Conservation (phyloP, 1,140 invertebrate genomes). For the Caenorhabditis latens region DNA sequence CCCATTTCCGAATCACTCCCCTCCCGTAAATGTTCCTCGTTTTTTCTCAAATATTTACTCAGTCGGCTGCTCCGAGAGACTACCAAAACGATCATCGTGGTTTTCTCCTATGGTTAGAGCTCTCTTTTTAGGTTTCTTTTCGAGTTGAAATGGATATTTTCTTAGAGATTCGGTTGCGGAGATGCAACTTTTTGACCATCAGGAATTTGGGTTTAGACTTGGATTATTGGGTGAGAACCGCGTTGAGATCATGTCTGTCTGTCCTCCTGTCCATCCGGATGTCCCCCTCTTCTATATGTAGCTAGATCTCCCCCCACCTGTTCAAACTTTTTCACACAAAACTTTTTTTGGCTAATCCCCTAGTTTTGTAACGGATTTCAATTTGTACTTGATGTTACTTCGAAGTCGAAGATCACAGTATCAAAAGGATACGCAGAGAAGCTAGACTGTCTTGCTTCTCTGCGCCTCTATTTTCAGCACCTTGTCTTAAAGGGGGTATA, state of each 20-base stretch:
- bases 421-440: too few relatives aligned
- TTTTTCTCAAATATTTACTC: conserved; percentile 30
- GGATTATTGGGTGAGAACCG: too few relatives aligned
- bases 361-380: background rate
- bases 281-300: background rate
- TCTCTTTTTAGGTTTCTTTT: background rate
- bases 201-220: too few relatives aligned
- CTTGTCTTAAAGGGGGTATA: too few relatives aligned
- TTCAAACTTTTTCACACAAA: background rate
- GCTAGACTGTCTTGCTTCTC: too few relatives aligned
- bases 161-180: too few relatives aligned
- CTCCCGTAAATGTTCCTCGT: conserved; percentile 2
- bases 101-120: background rate
- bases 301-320: background rate
- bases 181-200: too few relatives aligned
- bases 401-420: too few relatives aligned
- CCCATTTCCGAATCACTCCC: background rate
- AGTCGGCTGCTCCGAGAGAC: background rate
- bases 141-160: too few relatives aligned
- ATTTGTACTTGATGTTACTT: background rate
- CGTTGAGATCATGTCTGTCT: too few relatives aligned
- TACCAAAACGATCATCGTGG: background rate
- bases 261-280: too few relatives aligned
- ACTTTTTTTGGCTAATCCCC: background rate
- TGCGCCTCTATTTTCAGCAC: too few relatives aligned